These are phyloP conservation scores for Indicator indicator DNA, from an alignment of 2,113 vertebrate species.

Conservation along the genomic window DNA sequence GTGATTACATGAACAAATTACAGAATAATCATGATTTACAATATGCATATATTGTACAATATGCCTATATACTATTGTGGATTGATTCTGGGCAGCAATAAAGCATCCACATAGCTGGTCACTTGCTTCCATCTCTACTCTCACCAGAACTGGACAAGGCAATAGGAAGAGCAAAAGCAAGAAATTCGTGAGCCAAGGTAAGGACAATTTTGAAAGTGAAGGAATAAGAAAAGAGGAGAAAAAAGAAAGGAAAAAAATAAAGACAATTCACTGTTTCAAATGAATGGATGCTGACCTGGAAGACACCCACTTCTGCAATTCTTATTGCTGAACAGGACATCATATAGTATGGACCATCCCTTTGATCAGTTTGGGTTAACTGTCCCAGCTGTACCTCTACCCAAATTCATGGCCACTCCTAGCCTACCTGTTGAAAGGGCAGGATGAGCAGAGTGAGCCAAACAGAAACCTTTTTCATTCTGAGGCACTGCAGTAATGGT, in stretches of 20 bases:
- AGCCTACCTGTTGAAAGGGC: not conserved
- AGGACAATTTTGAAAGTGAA: not conserved
- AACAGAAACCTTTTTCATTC: not conserved
- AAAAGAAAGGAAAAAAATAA: not conserved
- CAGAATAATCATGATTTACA: not conserved
- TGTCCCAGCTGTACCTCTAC: not conserved
- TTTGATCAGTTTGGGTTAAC: too few species aligned
- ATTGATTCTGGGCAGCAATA: not conserved
- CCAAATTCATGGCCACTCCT: rapidly evolving
- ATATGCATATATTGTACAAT: not conserved
- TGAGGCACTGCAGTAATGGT: rapidly evolving
- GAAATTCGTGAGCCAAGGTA: not conserved
- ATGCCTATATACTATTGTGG: not conserved
- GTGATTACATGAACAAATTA: not conserved
- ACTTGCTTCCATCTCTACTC: not conserved
- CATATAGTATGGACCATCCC: too few species aligned
- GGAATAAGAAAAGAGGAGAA: not conserved
- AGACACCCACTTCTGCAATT: not conserved
- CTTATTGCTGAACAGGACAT: not conserved
- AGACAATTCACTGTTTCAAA: not conserved
- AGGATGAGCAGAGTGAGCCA: not conserved
- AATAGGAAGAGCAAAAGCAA: not conserved
- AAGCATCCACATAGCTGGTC: not conserved
- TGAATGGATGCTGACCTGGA: not conserved
- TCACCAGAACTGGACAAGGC: not conserved